These are phyloP conservation scores for Dioctria linearis DNA, from an alignment of 2,888 invertebrate genomes.

Conservation along the genomic window DNA sequence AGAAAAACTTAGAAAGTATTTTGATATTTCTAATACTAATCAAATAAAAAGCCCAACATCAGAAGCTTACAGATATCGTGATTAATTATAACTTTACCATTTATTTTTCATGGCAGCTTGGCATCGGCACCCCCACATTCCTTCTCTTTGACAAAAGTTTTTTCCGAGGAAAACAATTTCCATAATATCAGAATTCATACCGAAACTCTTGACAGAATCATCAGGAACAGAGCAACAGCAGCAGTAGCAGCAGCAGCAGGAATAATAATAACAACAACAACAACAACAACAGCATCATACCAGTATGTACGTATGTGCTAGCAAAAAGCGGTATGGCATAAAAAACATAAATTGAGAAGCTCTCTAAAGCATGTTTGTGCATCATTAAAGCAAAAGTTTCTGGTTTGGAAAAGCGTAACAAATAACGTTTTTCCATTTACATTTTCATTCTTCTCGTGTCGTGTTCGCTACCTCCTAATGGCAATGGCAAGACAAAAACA, in stretches of 20 bases:
- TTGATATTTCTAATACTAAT: not conserved
- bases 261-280: too few relatives aligned
- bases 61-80: constrained; percentile 45
- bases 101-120: constrained; percentile 29
- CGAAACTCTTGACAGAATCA: constrained; percentile 17
- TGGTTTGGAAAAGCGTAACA: constrained; percentile 52
- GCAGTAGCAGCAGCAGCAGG: not conserved
- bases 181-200: constrained; percentile 50
- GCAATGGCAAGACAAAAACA: constrained; percentile 52
- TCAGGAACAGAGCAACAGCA: not conserved
- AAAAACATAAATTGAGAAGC: constrained; percentile 40
- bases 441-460: constrained; percentile 50
- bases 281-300: not conserved
- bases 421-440: constrained; percentile 51
- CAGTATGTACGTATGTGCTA: not conserved
- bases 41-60: constrained; percentile 31
- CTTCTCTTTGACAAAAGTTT: constrained; percentile 8
- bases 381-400: constrained; percentile 51
- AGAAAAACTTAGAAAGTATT: not conserved
- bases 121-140: not conserved
- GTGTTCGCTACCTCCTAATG: constrained; percentile 13
- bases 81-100: constrained; percentile 46
- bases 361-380: constrained; percentile 49
- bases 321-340: not conserved
- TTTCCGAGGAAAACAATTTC: constrained; percentile 31